Evolutionary conservation across 2,888 invertebrate species (phyloP), one percentile per base, ranked within the genome.

Genomic region (Cataglyphis cursor): DNA sequence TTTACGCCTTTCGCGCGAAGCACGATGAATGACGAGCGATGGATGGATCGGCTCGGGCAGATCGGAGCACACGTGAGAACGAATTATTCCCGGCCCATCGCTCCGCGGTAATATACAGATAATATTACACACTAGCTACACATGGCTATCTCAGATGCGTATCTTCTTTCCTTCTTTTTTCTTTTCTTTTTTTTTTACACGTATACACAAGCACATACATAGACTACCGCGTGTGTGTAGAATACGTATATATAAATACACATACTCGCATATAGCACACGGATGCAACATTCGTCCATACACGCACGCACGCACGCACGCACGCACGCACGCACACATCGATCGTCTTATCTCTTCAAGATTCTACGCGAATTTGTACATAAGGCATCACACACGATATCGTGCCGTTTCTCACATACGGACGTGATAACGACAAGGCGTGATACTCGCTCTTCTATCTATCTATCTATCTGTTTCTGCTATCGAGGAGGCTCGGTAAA

Each of bases 41-140:
- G 15, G 75, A 38, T n/a, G 48, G 72, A 51, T 64, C 81, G 74
- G 65, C 65, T 76, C 38, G 65, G 54, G 54, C 44, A 81, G 84
- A 35, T 73, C 65, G 78, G 65, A 59, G 82, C 78, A 84, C 84
- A 59, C 68, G 81, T 61, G 81, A 81, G 73, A 81, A 84, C 80
- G 64, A 75, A 80, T 68, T 75, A 74, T 66, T 64, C 83, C 78
- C 78, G 83, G 78, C 64, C 83, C 78, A 80, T 82, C 82, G 74
- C 66, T 68, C 38, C 59, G 82, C 81, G 85, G 48, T 89, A 87
- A 86, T 84, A 84, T 90, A 90, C 90, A 90, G 83, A 89, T 88
- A 89, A 87, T 89, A 83, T 89, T 89, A 90, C 88, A 87, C 83
- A 88, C 84, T 89, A 86, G 83, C 90, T 90, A 90, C 86, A 90